Conservation (phyloP, 2,797 vertebrate species). For the Arctocebus calabarensis region DNA sequence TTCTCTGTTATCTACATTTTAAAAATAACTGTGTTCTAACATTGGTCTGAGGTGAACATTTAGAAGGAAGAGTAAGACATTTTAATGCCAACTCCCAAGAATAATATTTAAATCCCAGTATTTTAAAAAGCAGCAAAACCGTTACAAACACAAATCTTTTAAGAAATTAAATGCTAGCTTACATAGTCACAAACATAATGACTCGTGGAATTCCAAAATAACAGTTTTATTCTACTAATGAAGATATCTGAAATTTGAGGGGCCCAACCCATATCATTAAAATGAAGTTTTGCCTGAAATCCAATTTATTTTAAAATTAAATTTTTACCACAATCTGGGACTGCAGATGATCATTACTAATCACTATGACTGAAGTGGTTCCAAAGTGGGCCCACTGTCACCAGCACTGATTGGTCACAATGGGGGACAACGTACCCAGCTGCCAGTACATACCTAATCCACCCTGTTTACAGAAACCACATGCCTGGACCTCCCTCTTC, state of each 20-base stretch:
- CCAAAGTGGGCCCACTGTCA: background rate
- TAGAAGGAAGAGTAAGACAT: slow-evolving; percentile 1
- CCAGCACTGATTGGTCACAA: background rate
- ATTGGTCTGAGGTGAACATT: background rate
- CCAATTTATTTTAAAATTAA: slow-evolving; percentile 22
- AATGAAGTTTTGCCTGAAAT: slow-evolving; percentile 14
- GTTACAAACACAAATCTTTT: slow-evolving; percentile 31
- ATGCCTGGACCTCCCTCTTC: background rate
- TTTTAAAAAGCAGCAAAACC: slow-evolving; percentile 43
- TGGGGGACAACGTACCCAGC: background rate
- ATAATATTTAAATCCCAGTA: slow-evolving; percentile 45
- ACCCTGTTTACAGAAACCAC: slow-evolving; percentile 4
- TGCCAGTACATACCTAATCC: background rate
- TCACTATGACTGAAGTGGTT: background rate
- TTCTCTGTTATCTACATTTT: background rate
- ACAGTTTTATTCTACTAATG: slow-evolving; percentile 23
- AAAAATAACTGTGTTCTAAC: background rate
- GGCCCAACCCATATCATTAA: background rate
- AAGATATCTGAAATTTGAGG: slow-evolving; percentile 24
- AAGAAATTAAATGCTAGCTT: slow-evolving; percentile 21
- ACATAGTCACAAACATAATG: background rate
- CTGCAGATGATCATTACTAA: background rate
- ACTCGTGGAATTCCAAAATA: slow-evolving; percentile 8
- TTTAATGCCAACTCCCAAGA: slow-evolving; percentile 32
- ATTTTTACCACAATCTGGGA: background rate